Evolutionary conservation across 2,888 invertebrate species (phyloP).

Genomic region (Automeris io): DNA sequence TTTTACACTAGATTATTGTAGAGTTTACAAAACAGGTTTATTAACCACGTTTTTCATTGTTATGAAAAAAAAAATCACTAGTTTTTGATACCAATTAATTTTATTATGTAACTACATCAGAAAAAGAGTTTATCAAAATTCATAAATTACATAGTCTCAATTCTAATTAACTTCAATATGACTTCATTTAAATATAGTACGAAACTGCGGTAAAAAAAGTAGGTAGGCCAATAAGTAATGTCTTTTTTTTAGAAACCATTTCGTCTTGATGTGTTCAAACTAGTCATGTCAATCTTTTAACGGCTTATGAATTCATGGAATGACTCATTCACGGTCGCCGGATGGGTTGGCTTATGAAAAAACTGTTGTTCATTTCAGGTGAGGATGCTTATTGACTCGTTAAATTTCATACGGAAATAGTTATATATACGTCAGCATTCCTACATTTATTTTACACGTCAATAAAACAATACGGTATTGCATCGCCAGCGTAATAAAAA

Average conservation of each 20-base stretch:
- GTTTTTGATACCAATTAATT: too few species aligned
- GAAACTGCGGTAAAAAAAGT: not conserved
- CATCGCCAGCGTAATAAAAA: conserved; percentile 59
- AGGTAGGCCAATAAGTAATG: not conserved
- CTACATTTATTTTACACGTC: conserved; percentile 43
- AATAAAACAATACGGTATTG: conserved; percentile 66
- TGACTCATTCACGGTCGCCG: conserved; percentile 7
- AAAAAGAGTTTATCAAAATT: too few species aligned
- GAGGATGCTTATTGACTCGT: conserved; percentile 18
- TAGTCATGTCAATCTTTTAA: conserved; percentile 5
- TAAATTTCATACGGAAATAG: conserved; percentile 27
- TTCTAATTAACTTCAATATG: too few species aligned
- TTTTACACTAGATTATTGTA: too few species aligned
- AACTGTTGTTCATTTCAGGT: conserved; percentile 22
- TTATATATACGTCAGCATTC: conserved; percentile 33
- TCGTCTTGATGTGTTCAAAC: not conserved
- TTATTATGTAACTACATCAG: too few species aligned
- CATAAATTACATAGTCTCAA: too few species aligned
- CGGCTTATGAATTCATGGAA: conserved; percentile 1
- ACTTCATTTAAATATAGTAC: not conserved
- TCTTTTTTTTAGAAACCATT: not conserved
- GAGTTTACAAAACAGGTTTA: too few species aligned
- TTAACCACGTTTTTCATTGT: too few species aligned
- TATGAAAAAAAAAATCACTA: too few species aligned
- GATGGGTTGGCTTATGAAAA: conserved; percentile 14